Evolutionary conservation across 2,888 invertebrate species (phyloP), one percentile per base, ranked within the genome.

Genomic region (Tortricodes alternella): DNA sequence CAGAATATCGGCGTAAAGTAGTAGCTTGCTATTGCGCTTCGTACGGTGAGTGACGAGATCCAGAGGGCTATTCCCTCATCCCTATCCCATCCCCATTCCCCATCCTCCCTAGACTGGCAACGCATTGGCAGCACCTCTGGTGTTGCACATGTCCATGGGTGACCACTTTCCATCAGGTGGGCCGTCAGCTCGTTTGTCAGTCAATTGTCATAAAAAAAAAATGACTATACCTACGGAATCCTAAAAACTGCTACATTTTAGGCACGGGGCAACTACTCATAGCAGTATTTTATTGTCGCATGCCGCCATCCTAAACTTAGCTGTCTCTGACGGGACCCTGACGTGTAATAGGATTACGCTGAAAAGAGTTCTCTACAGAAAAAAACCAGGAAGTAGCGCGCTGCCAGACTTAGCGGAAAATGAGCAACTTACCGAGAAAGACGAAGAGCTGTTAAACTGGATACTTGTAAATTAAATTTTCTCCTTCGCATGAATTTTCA

Each of bases 341-440:
- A 73, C 71, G 68, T 64, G 62, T 75, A 77, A 76, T 73, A 61
- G 67, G 75, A 78, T 80, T 78, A 78, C 63, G 69, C 60, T 69
- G 65, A 66, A 72, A 75, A 68, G 69, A 72, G 70, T 67, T 71
- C 63, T 62, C 63, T 61, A 59, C 62, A 50, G 66, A 66, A 62
- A 67, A 67, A 73, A 71, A 60, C 66, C 65, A 65, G 69, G 66
- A 73, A 71, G 65, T 67, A 65, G 63, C 63, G 67, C 61, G 66
- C 68, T 67, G 65, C 62, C 62, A 65, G 66, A 66, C 59, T 60
- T 66, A 63, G 65, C 63, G 68, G 65, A 68, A 70, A 70, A 67
- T 63, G 61, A 65, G 59, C 58, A 50, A 37, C 44, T 50, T 56
- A 50, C 44, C 57, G 62, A 64, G 61, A 66, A 66, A 66, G 63